Evolutionary conservation across 2,888 invertebrate species (phyloP).

Genomic region (Cerceris ruficornis): DNA sequence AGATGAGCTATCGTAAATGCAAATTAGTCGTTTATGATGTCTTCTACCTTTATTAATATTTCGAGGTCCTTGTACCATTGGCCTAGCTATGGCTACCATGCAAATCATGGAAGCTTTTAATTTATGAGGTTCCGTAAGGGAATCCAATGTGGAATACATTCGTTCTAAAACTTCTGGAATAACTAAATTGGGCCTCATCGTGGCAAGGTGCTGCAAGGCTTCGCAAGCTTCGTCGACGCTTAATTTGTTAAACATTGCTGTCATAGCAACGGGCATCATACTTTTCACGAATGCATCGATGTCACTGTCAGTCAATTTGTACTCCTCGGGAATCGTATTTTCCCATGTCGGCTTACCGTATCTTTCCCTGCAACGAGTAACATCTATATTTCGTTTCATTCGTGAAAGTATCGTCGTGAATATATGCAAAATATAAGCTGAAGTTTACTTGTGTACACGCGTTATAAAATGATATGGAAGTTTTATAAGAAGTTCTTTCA

Average conservation of each 20-base stretch:
- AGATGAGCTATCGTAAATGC: not conserved
- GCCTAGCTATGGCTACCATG: constrained; percentile 87
- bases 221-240: constrained; percentile 86
- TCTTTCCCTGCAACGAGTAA: constrained; percentile 84
- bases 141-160: constrained; percentile 91
- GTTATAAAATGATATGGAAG: constrained; percentile 86
- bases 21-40: not conserved
- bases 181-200: constrained; percentile 90
- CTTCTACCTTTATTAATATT: constrained; percentile 73
- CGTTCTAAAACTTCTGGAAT: constrained; percentile 92
- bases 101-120: constrained; percentile 88
- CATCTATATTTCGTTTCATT: not conserved
- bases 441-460: constrained; percentile 82
- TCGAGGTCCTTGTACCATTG: constrained; percentile 83
- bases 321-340: constrained; percentile 86
- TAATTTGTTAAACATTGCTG: constrained; percentile 90
- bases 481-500: constrained; percentile 87
- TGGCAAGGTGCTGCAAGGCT: constrained; percentile 89
- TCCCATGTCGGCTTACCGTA: constrained; percentile 87
- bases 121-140: constrained; percentile 94
- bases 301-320: constrained; percentile 90
- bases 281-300: constrained; percentile 91
- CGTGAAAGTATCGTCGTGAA: not conserved
- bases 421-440: not conserved
- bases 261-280: constrained; percentile 88